A percentile compares a stretch with the other conserved stretches of the same genome.
Evolutionary conservation across 2,113 vertebrate species (phyloP).

Genomic region (Gallinago jamesoni): DNA sequence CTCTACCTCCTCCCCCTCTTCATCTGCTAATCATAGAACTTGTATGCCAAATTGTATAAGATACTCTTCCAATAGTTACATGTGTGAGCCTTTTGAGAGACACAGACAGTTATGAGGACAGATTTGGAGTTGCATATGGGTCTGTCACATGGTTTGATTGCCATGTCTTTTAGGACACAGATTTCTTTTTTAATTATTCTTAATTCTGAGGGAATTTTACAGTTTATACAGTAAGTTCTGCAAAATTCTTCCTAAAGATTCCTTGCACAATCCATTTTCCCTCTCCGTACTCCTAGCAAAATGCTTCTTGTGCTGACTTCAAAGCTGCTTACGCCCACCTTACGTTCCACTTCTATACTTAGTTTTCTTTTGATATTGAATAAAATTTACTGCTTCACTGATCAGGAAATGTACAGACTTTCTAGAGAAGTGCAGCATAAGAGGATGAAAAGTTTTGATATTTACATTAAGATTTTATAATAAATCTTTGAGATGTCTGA

Average conservation of each 20-base stretch:
- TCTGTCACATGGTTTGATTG: constrained; percentile 83
- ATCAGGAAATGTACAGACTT: neutral
- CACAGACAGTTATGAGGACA: constrained; percentile 80
- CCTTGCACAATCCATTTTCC: neutral
- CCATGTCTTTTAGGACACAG: constrained; percentile 78
- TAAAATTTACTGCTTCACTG: constrained; percentile 44
- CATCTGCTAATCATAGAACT: constrained; percentile 83
- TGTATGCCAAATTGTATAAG: constrained; percentile 82
- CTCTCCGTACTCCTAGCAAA: constrained; percentile 1
- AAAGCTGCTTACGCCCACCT: constrained; percentile 46
- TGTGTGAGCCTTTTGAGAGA: constrained; percentile 83
- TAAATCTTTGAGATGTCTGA: constrained; percentile 36
- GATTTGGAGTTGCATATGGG: constrained; percentile 86
- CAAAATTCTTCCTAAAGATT: constrained; percentile 57
- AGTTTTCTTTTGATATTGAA: constrained; percentile 47
- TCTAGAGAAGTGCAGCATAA: constrained; percentile 28
- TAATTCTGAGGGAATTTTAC: constrained; percentile 72
- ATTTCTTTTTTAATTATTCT: constrained; percentile 75
- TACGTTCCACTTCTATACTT: constrained; percentile 47
- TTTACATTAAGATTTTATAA: constrained; percentile 46
- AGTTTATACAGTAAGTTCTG: constrained; percentile 61
- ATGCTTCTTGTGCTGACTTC: constrained; percentile 41
- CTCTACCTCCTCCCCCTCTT: constrained; percentile 75
- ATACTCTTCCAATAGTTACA: constrained; percentile 83
- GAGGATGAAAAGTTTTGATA: constrained; percentile 36